phyloP scores from a whole-genome alignment of 2,113 vertebrate species.

The Odocoileus hemionus region DNA sequence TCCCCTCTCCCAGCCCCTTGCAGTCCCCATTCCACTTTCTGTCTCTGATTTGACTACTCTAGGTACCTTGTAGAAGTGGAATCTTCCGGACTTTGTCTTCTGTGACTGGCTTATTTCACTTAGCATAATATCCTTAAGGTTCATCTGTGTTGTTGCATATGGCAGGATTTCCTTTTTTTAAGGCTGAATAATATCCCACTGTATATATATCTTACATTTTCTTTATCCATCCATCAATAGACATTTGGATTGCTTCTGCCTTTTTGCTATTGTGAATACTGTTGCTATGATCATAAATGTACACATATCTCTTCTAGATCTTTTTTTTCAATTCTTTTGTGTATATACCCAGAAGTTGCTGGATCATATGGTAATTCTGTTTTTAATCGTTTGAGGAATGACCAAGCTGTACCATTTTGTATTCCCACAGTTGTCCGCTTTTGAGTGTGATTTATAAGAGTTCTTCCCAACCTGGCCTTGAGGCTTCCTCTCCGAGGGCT shows the following conservation, averaged over 20 bases:
- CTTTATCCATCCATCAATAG: not conserved
- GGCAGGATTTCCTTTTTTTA: not conserved
- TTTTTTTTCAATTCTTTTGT: not conserved
- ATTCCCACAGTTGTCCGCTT: not conserved
- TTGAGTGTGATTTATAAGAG: not conserved
- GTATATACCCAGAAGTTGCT: not conserved
- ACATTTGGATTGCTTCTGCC: not conserved
- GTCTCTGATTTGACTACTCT: not conserved
- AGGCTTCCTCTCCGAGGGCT: not conserved
- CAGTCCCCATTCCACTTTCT: not conserved
- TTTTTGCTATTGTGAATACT: not conserved
- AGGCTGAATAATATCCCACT: not conserved
- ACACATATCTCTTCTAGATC: not conserved
- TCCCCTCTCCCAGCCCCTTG: not conserved
- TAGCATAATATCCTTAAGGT: not conserved
- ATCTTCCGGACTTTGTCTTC: not conserved
- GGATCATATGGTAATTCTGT: not conserved
- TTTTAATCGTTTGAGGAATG: not conserved
- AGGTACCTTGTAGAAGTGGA: not conserved
- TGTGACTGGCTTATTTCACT: not conserved
- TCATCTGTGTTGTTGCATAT: not conserved
- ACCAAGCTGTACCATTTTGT: not conserved
- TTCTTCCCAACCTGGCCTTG: not conserved
- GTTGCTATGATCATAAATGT: not conserved
- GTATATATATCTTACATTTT: not conserved